Evolutionary conservation across 1,140 invertebrate species (phyloP), one percentile per base, ranked within the genome.

Genomic region (Drosophila orosa): DNA sequence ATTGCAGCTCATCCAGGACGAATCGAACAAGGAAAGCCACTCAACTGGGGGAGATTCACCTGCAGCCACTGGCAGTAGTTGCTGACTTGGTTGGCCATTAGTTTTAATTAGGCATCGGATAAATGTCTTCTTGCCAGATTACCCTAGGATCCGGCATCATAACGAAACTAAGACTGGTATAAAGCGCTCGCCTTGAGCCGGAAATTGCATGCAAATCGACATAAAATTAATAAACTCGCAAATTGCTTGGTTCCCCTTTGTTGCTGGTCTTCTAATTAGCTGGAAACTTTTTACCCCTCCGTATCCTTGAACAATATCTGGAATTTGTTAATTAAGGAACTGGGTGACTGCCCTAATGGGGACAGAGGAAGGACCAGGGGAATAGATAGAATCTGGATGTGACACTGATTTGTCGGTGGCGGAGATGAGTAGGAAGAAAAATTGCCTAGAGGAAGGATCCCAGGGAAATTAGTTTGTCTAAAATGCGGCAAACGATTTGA

Each of bases 201-300:
- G 35, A 76, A 83, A 87, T 87, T 79, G 79, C 83, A 86, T 86
- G 84, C 83, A 87, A 86, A 86, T 86, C 78, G 83, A 83, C 83
- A 86, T 86, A 62, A 83, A 82, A 87, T 86, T 86, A 86, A 87
- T 87, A 86, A 87, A 83, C 75, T 82, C 63, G 83, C 79, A 82
- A 86, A 83, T 86, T 87, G 72, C 83, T 54, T 61, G 22, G 57
- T 62, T 68, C 29, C 24, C 22, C 9, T 33, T 55, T 39, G 22
- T 48, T 54, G 42, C 44, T 47, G 22, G 71, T 31, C 35, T 67
- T 78, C 75, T 87, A 86, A 86, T 86, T 86, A 86, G 79, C 71
- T 83, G 71, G 66, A 86, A 87, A 87, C 65, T 86, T 82, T 87
- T 55, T 55, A 33, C 54, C 74, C 78, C 74, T 50, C 57, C 15